phyloP scores from a whole-genome alignment of 2,888 invertebrate species.

The Pheosia gnoma region DNA sequence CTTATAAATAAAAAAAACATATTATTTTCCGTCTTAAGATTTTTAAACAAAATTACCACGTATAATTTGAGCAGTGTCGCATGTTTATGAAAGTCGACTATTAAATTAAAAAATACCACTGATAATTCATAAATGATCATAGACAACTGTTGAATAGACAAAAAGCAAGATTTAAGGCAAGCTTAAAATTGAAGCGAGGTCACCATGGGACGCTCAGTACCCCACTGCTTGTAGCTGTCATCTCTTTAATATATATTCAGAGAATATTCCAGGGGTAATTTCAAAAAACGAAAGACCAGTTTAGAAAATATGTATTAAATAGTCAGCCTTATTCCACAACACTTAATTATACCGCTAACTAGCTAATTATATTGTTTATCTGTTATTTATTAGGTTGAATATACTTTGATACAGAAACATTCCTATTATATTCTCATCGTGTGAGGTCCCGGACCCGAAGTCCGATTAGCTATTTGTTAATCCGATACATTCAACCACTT shows the following conservation, averaged over 20 bases:
- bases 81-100: too few relatives aligned
- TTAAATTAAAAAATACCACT: too few relatives aligned
- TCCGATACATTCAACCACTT: constrained; percentile 47
- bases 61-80: too few relatives aligned
- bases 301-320: too few relatives aligned
- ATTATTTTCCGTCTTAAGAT: too few relatives aligned
- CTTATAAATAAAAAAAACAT: too few relatives aligned
- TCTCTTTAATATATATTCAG: constrained; percentile 63
- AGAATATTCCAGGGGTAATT: neutral
- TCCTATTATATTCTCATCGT: neutral
- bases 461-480: constrained; percentile 45
- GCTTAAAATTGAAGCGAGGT: constrained; percentile 36
- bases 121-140: too few relatives aligned
- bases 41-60: too few relatives aligned
- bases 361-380: neutral
- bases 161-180: constrained; percentile 36
- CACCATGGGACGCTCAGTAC: constrained; percentile 34
- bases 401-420: neutral
- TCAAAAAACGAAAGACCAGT: too few relatives aligned
- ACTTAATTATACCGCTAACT: neutral
- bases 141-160: constrained; percentile 32
- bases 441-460: constrained; percentile 5
- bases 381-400: neutral
- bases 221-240: constrained; percentile 52
- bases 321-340: too few relatives aligned